These are phyloP conservation scores for Drosophila limbata DNA, from an alignment of 2,888 invertebrate species.

Conservation along the genomic window DNA sequence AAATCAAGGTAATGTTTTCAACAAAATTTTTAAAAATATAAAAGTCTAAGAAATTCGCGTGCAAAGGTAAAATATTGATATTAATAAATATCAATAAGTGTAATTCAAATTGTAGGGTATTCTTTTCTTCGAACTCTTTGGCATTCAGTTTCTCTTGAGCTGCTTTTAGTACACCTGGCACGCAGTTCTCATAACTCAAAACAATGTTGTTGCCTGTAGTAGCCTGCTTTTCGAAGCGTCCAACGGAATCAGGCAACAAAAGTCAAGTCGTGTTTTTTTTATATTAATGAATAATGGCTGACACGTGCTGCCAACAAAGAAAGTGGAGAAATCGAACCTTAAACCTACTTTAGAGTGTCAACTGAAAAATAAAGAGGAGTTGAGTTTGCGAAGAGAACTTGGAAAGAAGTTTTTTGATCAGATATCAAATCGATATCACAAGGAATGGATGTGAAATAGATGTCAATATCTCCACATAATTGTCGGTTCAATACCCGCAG, in stretches of 20 bases:
- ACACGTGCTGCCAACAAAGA: constrained; percentile 68
- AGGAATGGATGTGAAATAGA: background rate
- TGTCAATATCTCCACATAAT: too few species aligned
- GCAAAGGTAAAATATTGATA: background rate
- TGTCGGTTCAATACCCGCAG: too few species aligned
- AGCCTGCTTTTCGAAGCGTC: constrained; percentile 16
- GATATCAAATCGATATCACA: background rate
- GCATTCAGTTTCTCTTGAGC: too few species aligned
- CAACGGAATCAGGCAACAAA: constrained; percentile 66
- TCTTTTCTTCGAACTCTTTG: background rate
- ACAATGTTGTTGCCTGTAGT: constrained; percentile 37
- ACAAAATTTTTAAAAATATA: background rate
- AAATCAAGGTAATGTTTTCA: background rate
- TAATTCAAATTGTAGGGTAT: constrained; percentile 20
- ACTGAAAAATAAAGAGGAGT: background rate
- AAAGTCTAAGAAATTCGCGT: background rate
- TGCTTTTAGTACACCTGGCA: constrained; percentile 74
- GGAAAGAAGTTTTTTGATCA: background rate
- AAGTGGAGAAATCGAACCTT: constrained; percentile 8
- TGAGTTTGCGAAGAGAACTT: background rate
- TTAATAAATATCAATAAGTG: background rate
- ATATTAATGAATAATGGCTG: constrained; percentile 81
- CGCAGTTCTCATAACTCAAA: constrained; percentile 77
- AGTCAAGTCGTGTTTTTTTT: constrained; percentile 49
- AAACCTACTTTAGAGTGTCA: constrained; percentile 23